Evolutionary conservation across 2,113 vertebrate genomes (phyloP).

Genomic region (Isurus oxyrinchus): DNA sequence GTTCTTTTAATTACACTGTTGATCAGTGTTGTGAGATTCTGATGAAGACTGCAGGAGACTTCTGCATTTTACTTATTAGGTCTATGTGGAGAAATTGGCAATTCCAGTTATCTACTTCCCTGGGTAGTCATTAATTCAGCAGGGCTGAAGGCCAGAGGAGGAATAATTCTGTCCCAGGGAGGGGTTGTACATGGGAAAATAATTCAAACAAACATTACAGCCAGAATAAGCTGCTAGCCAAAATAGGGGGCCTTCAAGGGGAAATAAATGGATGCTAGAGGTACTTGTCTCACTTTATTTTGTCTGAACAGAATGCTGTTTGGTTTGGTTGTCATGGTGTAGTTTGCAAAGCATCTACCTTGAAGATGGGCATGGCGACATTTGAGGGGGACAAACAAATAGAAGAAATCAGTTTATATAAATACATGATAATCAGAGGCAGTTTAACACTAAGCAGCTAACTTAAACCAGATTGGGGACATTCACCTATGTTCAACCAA

Average conservation of each 20-base stretch:
- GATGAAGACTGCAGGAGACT: background rate
- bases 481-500: background rate
- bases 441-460: background rate
- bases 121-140: background rate
- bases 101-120: background rate
- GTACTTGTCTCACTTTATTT: background rate
- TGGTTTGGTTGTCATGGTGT: constrained; percentile 15
- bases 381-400: background rate
- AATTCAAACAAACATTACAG: background rate
- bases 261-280: background rate
- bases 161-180: constrained; percentile 4
- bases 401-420: background rate
- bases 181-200: background rate
- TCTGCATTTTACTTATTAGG: background rate
- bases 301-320: constrained; percentile 1
- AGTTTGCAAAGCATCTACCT: background rate
- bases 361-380: background rate
- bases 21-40: background rate
- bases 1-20: background rate
- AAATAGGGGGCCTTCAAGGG: background rate
- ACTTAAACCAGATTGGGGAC: background rate
- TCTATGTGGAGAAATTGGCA: background rate
- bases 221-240: background rate
- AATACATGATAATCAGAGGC: background rate
- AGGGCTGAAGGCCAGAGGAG: background rate